Conservation (phyloP, 2,888 invertebrate species). For the Caenorhabditis sp. region DNA sequence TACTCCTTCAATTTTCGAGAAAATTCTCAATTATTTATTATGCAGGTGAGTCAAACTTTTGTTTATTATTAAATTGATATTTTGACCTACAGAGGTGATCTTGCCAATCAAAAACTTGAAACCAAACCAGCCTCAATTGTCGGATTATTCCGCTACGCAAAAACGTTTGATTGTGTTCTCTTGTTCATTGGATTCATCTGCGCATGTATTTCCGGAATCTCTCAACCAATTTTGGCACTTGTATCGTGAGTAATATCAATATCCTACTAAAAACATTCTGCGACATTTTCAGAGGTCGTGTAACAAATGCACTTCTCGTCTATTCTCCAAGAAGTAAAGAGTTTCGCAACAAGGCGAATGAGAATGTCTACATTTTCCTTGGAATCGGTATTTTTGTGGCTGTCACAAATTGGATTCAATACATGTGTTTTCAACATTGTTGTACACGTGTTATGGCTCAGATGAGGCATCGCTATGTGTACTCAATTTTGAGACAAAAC, state of each 20-base stretch:
- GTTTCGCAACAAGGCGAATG: constrained; percentile 49
- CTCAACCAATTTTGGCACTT: constrained; percentile 56
- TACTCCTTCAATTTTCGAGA: constrained; percentile 46
- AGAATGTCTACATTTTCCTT: constrained; percentile 61
- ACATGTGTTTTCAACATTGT: constrained; percentile 59
- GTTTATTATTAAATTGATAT: too few species aligned
- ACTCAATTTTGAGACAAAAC: constrained; percentile 57
- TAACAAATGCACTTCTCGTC: constrained; percentile 56
- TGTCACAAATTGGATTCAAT: constrained; percentile 55
- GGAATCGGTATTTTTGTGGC: constrained; percentile 53
- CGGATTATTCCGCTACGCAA: constrained; percentile 57
- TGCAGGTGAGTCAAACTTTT: constrained; percentile 32
- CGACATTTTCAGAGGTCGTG: constrained; percentile 38
- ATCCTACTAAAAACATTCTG: neutral
- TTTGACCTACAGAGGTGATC: constrained; percentile 46
- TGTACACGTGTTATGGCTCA: constrained; percentile 57
- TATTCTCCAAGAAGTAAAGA: constrained; percentile 37
- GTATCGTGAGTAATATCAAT: constrained; percentile 28
- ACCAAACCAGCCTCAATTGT: constrained; percentile 43
- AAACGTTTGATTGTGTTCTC: constrained; percentile 42
- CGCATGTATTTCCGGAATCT: constrained; percentile 46
- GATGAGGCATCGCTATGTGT: constrained; percentile 50
- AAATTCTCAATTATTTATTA: constrained; percentile 46
- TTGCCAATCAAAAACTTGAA: constrained; percentile 41
- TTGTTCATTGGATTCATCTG: constrained; percentile 45